Evolutionary conservation across 2,888 invertebrate species (phyloP), one percentile per base, ranked within the genome.

Genomic region (Muschampia staudingeri): DNA sequence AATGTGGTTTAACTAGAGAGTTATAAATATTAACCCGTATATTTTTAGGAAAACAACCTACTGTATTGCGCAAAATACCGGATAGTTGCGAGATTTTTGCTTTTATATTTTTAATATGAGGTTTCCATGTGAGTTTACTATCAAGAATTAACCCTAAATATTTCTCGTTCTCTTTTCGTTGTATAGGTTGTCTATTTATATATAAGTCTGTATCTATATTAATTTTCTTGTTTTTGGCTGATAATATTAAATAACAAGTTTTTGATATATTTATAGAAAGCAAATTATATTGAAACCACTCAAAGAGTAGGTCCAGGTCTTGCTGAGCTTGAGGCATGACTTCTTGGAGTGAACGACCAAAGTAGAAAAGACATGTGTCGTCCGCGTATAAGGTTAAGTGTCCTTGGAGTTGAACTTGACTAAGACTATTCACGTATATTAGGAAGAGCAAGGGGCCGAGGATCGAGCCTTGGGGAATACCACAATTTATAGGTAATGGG

Each of bases 1-100:
- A 34, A n/a, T 84, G 77, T 25, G 84, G 81, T 48, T 84, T 83
- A 11, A 82, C 76, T 14, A 84, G 75, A 6, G 48, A 48, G 9
- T 48, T 48, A 12, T 48, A 48, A 48, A 48, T 48, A 11, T 14
- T 48, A 8, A 3, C 3, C 14, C 48, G 48, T 48, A 48, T 11
- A 48, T 16, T 48, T 48, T 48, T 48, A 14, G 48, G 48, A 48
- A 48, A 16, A 48, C 48, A 48, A 3, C 16, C 14, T 16, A 16
- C 48, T 48, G 9, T 12, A 16, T 16, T 16, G 9, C 48, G 48
- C 16, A 48, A 11, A 2, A 16, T 2, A 8, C 48, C 48, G 2
- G 48, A 7, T 3, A 48, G 12, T 48, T 4, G 9, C 9, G 48
- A 14, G 12, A 48, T 11, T 48, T 48, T 16, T 48, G 48, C 48